Percentiles rank a stretch among this genome's conserved stretches.
These are phyloP conservation scores for Mimas tiliae DNA, from an alignment of 2,888 invertebrate genomes.

Conservation along the genomic window DNA sequence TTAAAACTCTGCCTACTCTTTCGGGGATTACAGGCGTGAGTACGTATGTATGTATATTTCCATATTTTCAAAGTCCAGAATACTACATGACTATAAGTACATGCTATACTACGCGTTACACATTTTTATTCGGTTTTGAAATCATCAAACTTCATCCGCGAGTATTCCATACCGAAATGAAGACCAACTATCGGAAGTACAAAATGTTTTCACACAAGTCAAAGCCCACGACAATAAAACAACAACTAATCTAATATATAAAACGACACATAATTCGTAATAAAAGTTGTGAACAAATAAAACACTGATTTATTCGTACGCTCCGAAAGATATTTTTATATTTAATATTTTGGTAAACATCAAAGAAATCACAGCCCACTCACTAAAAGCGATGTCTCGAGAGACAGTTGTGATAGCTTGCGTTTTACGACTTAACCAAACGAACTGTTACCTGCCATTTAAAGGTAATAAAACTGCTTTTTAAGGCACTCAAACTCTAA, in stretches of 20 bases:
- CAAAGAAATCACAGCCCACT: conserved; percentile 46
- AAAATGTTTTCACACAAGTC: background rate
- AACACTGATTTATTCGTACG: conserved; percentile 30
- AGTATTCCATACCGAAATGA: no score
- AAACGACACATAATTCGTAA: background rate
- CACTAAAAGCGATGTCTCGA: conserved; percentile 41
- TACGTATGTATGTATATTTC: no score
- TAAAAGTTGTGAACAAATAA: background rate
- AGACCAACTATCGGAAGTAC: no score
- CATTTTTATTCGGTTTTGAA: no score
- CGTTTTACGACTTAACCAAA: conserved; percentile 63
- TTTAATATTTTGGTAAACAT: conserved; percentile 42
- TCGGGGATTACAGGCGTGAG: no score
- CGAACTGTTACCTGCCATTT: conserved; percentile 74
- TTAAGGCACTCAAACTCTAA: conserved; percentile 59
- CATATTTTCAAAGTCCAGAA: no score
- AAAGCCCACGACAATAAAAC: background rate
- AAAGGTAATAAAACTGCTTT: conserved; percentile 76
- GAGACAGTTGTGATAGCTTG: conserved; percentile 52
- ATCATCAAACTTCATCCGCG: no score
- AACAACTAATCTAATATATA: background rate
- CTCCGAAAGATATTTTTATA: conserved; percentile 39
- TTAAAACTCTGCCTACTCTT: no score
- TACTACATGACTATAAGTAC: no score
- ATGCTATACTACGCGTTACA: no score